These are phyloP conservation scores for Labia minor DNA, from an alignment of 2,888 invertebrate species.

Conservation along the genomic window DNA sequence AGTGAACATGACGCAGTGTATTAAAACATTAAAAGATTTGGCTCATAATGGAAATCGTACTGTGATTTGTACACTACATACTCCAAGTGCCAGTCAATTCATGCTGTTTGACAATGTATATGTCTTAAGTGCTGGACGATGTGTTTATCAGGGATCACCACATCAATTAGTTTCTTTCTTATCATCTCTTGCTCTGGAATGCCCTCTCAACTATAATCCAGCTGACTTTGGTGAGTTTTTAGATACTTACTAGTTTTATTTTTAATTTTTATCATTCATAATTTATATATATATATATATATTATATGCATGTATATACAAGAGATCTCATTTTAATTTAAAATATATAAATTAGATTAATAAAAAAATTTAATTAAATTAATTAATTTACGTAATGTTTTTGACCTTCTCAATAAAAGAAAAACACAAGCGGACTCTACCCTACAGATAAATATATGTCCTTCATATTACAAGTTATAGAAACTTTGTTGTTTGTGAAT, in stretches of 20 bases:
- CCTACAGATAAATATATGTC: too few relatives aligned
- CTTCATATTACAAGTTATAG: too few relatives aligned
- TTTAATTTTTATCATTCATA: neutral
- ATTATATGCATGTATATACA: too few relatives aligned
- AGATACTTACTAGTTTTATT: conserved; percentile 9
- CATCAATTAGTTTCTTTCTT: conserved; percentile 49
- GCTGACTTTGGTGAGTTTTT: conserved; percentile 57
- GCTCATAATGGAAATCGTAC: conserved; percentile 50
- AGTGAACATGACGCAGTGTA: conserved; percentile 51
- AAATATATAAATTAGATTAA: too few relatives aligned
- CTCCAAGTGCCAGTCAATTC: conserved; percentile 54
- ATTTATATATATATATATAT: neutral
- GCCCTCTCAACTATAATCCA: conserved; percentile 56
- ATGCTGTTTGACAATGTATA: conserved; percentile 54
- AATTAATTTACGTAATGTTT: too few relatives aligned
- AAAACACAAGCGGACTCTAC: too few relatives aligned
- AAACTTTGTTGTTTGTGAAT: too few relatives aligned
- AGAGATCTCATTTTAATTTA: too few relatives aligned
- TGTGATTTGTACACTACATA: conserved; percentile 59
- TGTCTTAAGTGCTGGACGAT: conserved; percentile 51
- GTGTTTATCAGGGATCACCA: conserved; percentile 55
- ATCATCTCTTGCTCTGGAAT: conserved; percentile 43
- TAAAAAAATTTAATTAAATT: too few relatives aligned
- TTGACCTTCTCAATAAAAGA: too few relatives aligned
- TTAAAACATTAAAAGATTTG: conserved; percentile 45